Conservation (phyloP, 2,113 vertebrate species). For the Dasyornis broadbenti region DNA sequence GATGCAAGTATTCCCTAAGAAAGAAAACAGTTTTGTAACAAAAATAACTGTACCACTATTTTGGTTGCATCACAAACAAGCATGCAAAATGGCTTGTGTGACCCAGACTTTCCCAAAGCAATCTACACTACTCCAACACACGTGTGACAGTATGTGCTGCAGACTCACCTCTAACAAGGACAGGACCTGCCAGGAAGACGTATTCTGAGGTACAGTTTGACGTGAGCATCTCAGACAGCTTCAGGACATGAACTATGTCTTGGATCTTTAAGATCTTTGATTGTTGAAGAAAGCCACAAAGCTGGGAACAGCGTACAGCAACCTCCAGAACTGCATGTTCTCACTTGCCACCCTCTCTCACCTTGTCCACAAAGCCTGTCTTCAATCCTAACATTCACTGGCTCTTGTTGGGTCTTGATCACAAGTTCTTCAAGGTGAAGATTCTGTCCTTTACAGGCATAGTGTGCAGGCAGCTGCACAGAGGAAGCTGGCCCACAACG, state of each 20-base stretch:
- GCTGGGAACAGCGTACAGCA: not conserved
- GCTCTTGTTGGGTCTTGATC: not conserved
- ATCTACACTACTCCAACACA: not conserved
- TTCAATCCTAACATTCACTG: not conserved
- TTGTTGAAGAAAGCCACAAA: not conserved
- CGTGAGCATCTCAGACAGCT: not conserved
- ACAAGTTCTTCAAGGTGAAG: constrained; percentile 48
- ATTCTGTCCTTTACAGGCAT: not conserved
- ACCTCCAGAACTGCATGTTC: constrained; percentile 21
- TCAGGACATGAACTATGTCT: not conserved
- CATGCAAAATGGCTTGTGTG: not conserved
- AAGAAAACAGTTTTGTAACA: not conserved
- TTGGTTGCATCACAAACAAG: not conserved
- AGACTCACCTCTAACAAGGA: not conserved
- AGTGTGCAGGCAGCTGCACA: not conserved
- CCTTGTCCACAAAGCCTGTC: not conserved
- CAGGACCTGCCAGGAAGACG: rapidly evolving
- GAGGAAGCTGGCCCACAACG: not conserved
- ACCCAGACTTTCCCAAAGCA: not conserved
- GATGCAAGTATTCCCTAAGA: rapidly evolving
- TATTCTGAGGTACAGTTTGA: not conserved
- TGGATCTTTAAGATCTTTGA: not conserved
- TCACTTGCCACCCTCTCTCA: not conserved
- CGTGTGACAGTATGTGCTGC: rapidly evolving
- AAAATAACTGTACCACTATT: not conserved